Percentiles rank a stretch among this genome's conserved stretches.
phyloP scores from a whole-genome alignment of 23 tunicate species.

The Ciona savignyi region DNA sequence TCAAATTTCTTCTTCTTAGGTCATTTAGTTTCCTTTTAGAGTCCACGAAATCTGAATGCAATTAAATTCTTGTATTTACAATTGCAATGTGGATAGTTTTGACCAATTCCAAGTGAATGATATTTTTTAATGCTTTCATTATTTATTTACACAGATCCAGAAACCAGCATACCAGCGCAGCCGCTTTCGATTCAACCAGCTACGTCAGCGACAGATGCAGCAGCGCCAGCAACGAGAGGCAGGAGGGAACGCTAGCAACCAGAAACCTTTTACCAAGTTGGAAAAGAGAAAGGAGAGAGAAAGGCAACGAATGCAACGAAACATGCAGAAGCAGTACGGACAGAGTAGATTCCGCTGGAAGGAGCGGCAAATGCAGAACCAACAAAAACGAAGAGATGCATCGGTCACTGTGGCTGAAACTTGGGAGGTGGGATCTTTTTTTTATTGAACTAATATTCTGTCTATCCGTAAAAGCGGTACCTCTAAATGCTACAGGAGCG shows the following conservation, averaged over 20 bases:
- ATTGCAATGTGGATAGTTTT: too few species aligned
- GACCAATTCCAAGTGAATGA: neutral
- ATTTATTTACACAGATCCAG: constrained; percentile 33
- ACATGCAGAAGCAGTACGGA: constrained; percentile 98
- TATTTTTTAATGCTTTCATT: neutral
- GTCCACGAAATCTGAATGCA: too few species aligned
- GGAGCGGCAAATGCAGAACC: constrained; percentile 61
- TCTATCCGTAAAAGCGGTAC: constrained; percentile 67
- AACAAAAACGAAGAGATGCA: constrained; percentile 95
- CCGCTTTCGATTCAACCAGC: constrained; percentile 82
- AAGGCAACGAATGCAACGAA: constrained; percentile 70
- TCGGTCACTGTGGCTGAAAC: constrained; percentile 85
- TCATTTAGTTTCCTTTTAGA: too few species aligned
- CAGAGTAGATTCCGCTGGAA: constrained; percentile 74
- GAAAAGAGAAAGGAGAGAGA: constrained; percentile 89
- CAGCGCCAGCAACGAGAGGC: constrained; percentile 77
- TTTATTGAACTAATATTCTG: constrained; percentile 61
- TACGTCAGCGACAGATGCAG: constrained; percentile 67
- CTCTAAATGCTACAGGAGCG: constrained; percentile 67
- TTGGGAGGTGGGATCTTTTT: constrained; percentile 61
- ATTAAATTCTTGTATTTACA: too few species aligned
- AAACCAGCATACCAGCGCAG: constrained; percentile 81
- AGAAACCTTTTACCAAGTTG: constrained; percentile 71
- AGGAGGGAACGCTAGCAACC: constrained; percentile 22
- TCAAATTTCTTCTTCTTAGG: too few species aligned